Base-by-base conservation (phyloP, 1,140 invertebrate species). In the Apis laboriosa region DNA sequence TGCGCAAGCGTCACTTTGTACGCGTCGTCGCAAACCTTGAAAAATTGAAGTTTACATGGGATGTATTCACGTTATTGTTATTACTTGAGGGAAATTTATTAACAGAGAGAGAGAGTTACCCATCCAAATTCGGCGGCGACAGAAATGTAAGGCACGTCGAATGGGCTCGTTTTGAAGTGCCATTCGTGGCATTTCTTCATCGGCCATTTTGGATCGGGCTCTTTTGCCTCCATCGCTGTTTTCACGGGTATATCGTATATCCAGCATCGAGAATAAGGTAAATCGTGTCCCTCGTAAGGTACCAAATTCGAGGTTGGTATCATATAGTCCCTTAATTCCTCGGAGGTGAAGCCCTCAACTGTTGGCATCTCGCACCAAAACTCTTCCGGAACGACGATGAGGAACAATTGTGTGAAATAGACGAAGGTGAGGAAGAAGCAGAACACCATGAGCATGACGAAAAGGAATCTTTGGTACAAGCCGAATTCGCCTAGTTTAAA, bases 1-100 rank as follows among this genome's bases (percentile, higher is more conserved):
- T 94, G 94, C 0, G 94, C 90, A 1, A 94, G 78, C 13, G 91
- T 91, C 0, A 89, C 81, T 61, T 91, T 91, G 86, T 91, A 92
- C 24, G 90, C 89, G 9, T 93, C 84, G 15, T 94, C 93, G 86
- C 94, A 95, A n/a, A 95, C 94, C 94, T 89, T 89, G 73, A 2
- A 55, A 19, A 67, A 34, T 34, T 7, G 8, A 15, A 67, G 1
- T 34, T 34, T 34, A 34, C 34, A 2, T 28, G 1, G 1, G 28
- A 24, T 24, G 24, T 24, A 24, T 24, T 24, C 24, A 24, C n/a
- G n/a, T 24, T 24, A 24, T 24, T 24, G 24, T 24, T 24, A 24
- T 24, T 24, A 24, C 24, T 24, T 24, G 24, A 24, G 24, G 24
- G 24, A 24, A 24, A 24, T 24, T 24, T 24, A 24, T 24, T 24